A percentile compares a stretch with the other conserved stretches of the same genome.
phyloP scores from a whole-genome alignment of 2,797 vertebrate species.

The Phaenicophaeus curvirostris region DNA sequence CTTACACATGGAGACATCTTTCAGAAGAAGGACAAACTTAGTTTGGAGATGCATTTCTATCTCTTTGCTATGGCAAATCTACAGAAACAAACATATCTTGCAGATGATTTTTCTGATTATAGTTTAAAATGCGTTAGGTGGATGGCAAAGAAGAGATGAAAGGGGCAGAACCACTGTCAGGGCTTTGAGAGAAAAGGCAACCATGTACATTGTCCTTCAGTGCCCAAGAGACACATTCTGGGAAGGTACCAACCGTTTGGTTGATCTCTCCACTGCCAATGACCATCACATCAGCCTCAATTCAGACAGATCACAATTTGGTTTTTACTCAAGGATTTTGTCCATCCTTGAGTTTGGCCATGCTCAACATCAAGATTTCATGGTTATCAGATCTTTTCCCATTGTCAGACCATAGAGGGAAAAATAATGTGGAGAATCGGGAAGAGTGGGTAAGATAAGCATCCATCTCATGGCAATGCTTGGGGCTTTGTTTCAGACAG shows the following conservation, averaged over 20 bases:
- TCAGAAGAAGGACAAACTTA: not conserved
- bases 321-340: not conserved
- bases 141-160: rapidly evolving
- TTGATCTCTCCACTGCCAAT: not conserved
- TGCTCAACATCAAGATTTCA: not conserved
- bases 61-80: not conserved
- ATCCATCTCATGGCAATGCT: rapidly evolving
- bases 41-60: not conserved
- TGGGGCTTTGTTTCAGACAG: rapidly evolving
- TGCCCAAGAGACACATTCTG: not conserved
- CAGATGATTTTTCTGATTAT: not conserved
- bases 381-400: not conserved
- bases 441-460: not conserved
- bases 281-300: rapidly evolving
- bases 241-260: not conserved
- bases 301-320: not conserved
- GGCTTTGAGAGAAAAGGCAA: not conserved
- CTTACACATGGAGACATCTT: not conserved
- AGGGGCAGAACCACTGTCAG: rapidly evolving
- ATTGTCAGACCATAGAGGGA: not conserved
- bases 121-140: not conserved
- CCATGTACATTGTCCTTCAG: rapidly evolving
- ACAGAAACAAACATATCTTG: not conserved
- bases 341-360: rapidly evolving
- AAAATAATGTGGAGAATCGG: not conserved